Evolutionary conservation across 2,888 invertebrate species (phyloP), one percentile per base, ranked within the genome.

Genomic region (Volucella zonaria): DNA sequence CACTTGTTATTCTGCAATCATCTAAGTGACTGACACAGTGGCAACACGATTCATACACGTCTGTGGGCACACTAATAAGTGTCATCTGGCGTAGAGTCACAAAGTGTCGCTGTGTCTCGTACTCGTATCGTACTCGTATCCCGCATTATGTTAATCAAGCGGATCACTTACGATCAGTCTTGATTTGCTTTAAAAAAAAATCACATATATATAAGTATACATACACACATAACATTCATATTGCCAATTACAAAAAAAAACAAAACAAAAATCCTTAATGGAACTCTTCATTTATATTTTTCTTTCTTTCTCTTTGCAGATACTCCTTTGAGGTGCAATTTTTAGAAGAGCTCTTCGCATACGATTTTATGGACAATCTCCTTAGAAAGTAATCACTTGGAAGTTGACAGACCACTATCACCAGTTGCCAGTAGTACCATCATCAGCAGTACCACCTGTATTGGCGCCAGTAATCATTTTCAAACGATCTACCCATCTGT

Each of bases 371-470:
- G 40, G 59, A 54, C 66, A 70, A 78, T 64, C 52, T 75, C 66
- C 74, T 80, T 83, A 83, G 83, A 83, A 83, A 83, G 83, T 83
- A 67, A 80, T 68, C 68, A 47, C 54, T 66, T 61, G 23, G 66
- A 82, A 83, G 79, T 76, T 71, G 83, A 71, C 58, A 56, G 54
- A 80, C 80, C 67, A 83, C 83, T 83, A 83, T 80, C 80, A 51
- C 79, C 80, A 67, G 40, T 54, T 56, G 45, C 54, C 23, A 64
- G n/a, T 11, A 40, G 66, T 10, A 23, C 12, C 52, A 66, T 23
- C 23, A 23, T 23, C 18, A 23, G 31, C 6, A 40, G 66, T 6
- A 23, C 8, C 52, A 66, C 40, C 23, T 12, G n/a, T 38, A 61
- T 11, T 23, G 23, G 12, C 54, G 40, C 58, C 12, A 40, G 40